Evolutionary conservation across 2,113 vertebrate species (phyloP), one percentile per base, ranked within the genome.

Genomic region (Engraulis encrasicolus): DNA sequence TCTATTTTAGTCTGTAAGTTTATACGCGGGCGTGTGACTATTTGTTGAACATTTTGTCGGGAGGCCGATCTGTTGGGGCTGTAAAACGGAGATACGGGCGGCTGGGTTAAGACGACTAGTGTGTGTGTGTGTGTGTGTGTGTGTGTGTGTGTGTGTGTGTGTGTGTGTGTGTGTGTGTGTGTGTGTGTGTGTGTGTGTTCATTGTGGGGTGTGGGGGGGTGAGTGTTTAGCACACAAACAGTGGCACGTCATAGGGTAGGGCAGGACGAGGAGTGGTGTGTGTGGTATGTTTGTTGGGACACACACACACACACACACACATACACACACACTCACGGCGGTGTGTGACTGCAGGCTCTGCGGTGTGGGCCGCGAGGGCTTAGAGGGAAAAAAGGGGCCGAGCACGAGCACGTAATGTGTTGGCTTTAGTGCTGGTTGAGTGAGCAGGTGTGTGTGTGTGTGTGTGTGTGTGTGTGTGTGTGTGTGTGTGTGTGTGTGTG

Each of bases 151-250:
- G 58, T 27, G 20, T 23, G 23, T 66, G 58, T 23, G 20, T 66
- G 20, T 27, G 23, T 11, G 23, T 11, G n/a, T 23, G n/a, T 66
- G 58, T 27, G 58, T 66, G 54, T 61, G 54, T 61, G n/a, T 61
- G 54, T 27, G 54, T 61, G 54, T 61, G 54, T 61, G 20, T 58
- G n/a, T 58, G 54, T 66, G 58, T 6, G n/a, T n/a, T n/a, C n/a
- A 45, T 45, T 45, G 40, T 45, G 4, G 40, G 40, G 40, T 34
- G 66, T 11, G 27, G 7, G 11, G 61, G 61, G 66, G 17, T 34
- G 66, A 34, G 27, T 85, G 83, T 83, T 87, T 86, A 86, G 66
- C 84, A 80, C 80, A 84, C 84, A 89, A 82, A 87, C 86, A 83
- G 78, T 78, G 54, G 11, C 34, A 50, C 50, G 27, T n/a, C n/a